Base-by-base conservation (phyloP, 2,888 invertebrate genomes). In the Nebria brevicollis region DNA sequence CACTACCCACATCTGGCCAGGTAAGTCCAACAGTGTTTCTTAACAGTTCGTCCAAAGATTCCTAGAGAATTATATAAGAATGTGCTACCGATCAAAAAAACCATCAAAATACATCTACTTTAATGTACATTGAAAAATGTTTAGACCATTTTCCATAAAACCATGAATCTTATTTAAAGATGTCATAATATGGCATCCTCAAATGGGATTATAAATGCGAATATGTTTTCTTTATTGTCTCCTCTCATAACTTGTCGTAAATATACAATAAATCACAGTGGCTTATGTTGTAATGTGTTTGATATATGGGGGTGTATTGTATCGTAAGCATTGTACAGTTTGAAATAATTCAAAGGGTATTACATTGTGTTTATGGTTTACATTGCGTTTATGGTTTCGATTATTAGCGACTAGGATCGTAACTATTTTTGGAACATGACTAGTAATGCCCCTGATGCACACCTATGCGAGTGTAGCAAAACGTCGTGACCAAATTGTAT, bases 11-110 rank as follows among this genome's bases (percentile, higher is more conserved):
- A 70, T 25, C 70, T 26, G 25, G 34, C 7, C 70, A 70, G 70
- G 70, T 70, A 70, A 70, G 70, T 34, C 15, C 66, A 66, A 66
- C 70, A 70, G 70, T 6, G 70, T 34, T 26, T 11, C 68, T 15
- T 26, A 68, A 68, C 68, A 25, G 20, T 68, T 43, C 43, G 7
- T 20, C 34, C 34, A 34, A 34, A 34, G 34, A 34, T 34, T 34
- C 34, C 34, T 34, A 34, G 5, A 34, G 34, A 34, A 34, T 34
- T 34, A 34, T 34, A 34, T 34, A 0, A 5, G 34, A 34, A 34
- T 34, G 34, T 34, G 34, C 34, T 5, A 34, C 34, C 5, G 34
- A 34, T 34, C 20, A 34, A 34, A 34, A 34, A 34, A 34, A 34
- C 34, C 34, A 4, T 34, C 5, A 34, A 34, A 34, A 34, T 34